Evolutionary conservation across 2,113 vertebrate genomes (phyloP).

Genomic region (Hyaena hyaena): DNA sequence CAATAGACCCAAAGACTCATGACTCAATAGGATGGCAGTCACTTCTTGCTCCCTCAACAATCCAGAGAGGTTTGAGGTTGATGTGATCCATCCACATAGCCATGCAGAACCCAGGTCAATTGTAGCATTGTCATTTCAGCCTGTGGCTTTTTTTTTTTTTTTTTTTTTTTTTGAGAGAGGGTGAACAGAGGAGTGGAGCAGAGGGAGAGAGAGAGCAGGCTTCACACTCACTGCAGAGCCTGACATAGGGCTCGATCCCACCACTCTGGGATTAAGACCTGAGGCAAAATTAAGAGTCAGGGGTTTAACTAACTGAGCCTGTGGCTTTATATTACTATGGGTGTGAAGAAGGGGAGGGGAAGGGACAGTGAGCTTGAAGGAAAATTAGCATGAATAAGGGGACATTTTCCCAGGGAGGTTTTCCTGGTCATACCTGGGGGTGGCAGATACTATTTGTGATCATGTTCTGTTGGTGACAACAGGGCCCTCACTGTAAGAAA

Average conservation of each 20-base stretch:
- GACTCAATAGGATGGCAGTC: background rate
- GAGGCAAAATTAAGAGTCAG: too few relatives aligned
- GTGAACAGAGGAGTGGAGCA: too few relatives aligned
- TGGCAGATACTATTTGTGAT: background rate
- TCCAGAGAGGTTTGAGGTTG: too few relatives aligned
- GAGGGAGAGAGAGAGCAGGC: too few relatives aligned
- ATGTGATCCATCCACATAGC: background rate
- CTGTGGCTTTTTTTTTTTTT: too few relatives aligned
- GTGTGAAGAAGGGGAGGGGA: too few relatives aligned
- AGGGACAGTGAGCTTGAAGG: background rate
- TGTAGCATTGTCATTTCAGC: background rate
- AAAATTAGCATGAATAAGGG: background rate
- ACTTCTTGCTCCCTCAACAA: background rate
- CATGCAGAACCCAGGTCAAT: background rate
- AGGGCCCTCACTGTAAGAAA: accelerated
- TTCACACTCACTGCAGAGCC: too few relatives aligned
- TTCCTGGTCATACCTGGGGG: background rate
- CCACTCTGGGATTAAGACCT: too few relatives aligned
- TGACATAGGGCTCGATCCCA: too few relatives aligned
- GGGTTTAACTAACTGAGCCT: too few relatives aligned
- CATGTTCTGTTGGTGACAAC: background rate
- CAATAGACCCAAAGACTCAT: background rate
- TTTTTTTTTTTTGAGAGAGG: too few relatives aligned
- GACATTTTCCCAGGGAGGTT: too few relatives aligned
- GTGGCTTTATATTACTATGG: background rate